Percentiles rank a stretch among this genome's conserved stretches.
These are phyloP conservation scores for Geotrypetes seraphini DNA, from an alignment of 2,797 vertebrate genomes.

Conservation along the genomic window DNA sequence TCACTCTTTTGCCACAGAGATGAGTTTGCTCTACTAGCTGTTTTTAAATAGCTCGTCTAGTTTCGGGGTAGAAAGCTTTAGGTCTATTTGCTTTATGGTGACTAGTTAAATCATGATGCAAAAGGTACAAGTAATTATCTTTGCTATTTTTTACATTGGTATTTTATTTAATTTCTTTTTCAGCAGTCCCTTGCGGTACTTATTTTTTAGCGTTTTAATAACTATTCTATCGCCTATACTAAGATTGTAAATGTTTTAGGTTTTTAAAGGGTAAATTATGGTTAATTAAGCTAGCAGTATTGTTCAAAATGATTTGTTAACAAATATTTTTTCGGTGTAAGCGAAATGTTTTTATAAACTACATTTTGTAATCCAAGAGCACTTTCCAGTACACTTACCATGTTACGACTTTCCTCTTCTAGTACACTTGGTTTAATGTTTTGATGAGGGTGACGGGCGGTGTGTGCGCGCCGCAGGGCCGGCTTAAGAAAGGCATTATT, in stretches of 20 bases:
- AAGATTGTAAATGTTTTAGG: neutral
- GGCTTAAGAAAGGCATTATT: conserved; percentile 28
- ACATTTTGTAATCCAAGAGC: conserved; percentile 32
- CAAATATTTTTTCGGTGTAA: conserved; percentile 23
- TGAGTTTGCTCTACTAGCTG: conserved; percentile 38
- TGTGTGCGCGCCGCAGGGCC: conserved; percentile 34
- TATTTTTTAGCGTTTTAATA: conserved; percentile 1
- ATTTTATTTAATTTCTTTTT: conserved; percentile 44
- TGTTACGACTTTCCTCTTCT: conserved; percentile 49
- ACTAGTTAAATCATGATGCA: conserved; percentile 51
- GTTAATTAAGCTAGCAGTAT: conserved; percentile 1
- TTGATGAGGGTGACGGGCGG: conserved; percentile 39
- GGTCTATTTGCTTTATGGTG: conserved; percentile 8
- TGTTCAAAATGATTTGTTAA: conserved; percentile 20
- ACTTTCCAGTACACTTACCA: conserved; percentile 41
- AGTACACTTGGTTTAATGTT: neutral
- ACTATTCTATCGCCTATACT: conserved; percentile 38
- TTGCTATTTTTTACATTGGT: conserved; percentile 20
- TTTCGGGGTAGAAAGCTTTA: conserved; percentile 38
- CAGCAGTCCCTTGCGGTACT: conserved; percentile 45
- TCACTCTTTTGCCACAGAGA: conserved; percentile 50
- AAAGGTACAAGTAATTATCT: conserved; percentile 34
- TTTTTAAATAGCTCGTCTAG: conserved; percentile 40
- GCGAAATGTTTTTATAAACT: conserved; percentile 35
- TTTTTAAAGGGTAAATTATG: neutral